These are phyloP conservation scores for Camponotus floridanus DNA, from an alignment of 1,140 invertebrate genomes.

Conservation along the genomic window DNA sequence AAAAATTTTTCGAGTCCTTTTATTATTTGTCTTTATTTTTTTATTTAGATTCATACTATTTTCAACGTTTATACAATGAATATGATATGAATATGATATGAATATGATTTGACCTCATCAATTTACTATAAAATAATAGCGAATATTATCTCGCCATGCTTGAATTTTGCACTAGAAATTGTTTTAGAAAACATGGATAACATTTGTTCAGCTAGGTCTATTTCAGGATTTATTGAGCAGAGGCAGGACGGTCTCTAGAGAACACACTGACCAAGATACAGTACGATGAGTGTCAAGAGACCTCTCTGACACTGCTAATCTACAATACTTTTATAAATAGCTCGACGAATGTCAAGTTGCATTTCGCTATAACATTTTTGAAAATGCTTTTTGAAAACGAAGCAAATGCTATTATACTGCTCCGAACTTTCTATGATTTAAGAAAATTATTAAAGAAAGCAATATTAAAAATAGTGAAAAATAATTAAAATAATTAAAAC, in stretches of 20 bases:
- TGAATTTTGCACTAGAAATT: slow-evolving; percentile 17
- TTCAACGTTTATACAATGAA: background rate
- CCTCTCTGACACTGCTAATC: slow-evolving; percentile 35
- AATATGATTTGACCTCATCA: background rate
- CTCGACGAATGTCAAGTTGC: slow-evolving; percentile 9
- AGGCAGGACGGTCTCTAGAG: slow-evolving; percentile 52
- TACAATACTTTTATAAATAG: slow-evolving; percentile 59
- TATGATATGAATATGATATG: no score
- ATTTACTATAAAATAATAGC: slow-evolving; percentile 6
- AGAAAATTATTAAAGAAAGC: background rate
- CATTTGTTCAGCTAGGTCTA: slow-evolving; percentile 47
- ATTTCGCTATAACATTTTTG: slow-evolving; percentile 27
- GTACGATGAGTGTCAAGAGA: slow-evolving; percentile 44
- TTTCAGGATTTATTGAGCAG: slow-evolving; percentile 11
- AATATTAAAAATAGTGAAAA: background rate
- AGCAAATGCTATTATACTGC: background rate
- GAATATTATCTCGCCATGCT: background rate
- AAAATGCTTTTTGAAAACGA: background rate
- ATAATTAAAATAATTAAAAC: background rate
- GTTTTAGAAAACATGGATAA: slow-evolving; percentile 14
- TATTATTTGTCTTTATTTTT: background rate
- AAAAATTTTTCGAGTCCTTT: background rate
- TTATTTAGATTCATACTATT: background rate
- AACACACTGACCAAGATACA: slow-evolving; percentile 68
- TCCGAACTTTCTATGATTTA: background rate